phyloP scores from a whole-genome alignment of 2,888 invertebrate species.

The Gymnocheta viridis region DNA sequence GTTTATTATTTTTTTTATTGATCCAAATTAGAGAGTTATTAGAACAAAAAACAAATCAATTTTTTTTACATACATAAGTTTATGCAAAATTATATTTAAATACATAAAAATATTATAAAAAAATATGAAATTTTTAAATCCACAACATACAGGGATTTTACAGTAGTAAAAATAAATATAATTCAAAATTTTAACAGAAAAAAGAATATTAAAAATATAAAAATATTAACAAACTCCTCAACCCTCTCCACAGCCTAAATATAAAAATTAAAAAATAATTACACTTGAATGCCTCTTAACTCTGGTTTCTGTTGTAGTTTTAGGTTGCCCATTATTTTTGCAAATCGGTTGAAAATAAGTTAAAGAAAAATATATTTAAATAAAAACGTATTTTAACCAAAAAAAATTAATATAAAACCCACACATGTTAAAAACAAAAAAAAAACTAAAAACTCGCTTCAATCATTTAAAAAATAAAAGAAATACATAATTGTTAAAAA shows the following conservation, averaged over 20 bases:
- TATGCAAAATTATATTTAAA: conserved; percentile 48
- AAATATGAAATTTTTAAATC: conserved; percentile 57
- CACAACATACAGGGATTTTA: conserved; percentile 80
- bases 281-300: conserved; percentile 62
- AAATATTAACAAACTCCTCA: background rate
- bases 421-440: conserved; percentile 37
- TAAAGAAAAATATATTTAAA: conserved; percentile 53
- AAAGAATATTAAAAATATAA: conserved; percentile 29
- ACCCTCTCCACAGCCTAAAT: background rate
- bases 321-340: conserved; percentile 58
- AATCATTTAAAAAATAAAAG: conserved; percentile 71
- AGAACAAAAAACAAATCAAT: background rate
- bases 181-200: conserved; percentile 67
- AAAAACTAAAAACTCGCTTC: conserved; percentile 74
- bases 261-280: conserved; percentile 38
- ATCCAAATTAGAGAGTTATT: background rate
- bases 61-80: conserved; percentile 5
- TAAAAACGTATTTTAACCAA: background rate
- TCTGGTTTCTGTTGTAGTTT: conserved; percentile 69
- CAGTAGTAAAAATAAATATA: conserved; percentile 74
- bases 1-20: background rate
- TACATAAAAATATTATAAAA: background rate
- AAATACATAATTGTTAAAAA: conserved; percentile 70
- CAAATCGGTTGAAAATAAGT: conserved; percentile 35
- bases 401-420: background rate